Conservation (phyloP, 2,888 invertebrate genomes). For the Acronicta psi region DNA sequence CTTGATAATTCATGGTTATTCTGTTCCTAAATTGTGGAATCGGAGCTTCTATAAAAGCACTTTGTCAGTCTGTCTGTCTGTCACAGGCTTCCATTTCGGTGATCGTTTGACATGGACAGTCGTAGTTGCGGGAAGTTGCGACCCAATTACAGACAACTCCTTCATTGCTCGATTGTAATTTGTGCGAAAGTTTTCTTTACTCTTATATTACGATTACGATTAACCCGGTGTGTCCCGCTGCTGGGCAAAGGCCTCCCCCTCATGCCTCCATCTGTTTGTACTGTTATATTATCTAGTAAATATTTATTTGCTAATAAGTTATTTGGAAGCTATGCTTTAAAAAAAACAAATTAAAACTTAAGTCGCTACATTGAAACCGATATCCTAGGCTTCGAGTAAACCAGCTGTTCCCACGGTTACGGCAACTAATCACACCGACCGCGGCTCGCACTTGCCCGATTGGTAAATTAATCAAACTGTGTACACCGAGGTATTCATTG, state of each 20-base stretch:
- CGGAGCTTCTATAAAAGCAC: conserved; percentile 1
- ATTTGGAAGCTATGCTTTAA: too few relatives aligned
- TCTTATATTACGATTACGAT: too few relatives aligned
- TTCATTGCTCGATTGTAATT: conserved; percentile 1
- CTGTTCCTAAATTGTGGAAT: conserved; percentile 8
- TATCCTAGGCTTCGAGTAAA: background rate
- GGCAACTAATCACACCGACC: background rate
- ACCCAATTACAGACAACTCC: conserved; percentile 24
- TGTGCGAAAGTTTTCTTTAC: background rate
- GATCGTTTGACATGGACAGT: conserved; percentile 20
- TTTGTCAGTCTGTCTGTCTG: conserved; percentile 13
- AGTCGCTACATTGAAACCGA: too few relatives aligned
- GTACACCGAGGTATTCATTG: conserved; percentile 9
- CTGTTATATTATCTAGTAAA: too few relatives aligned
- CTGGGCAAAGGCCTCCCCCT: too few relatives aligned
- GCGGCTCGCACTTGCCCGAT: conserved; percentile 1
- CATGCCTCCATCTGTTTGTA: too few relatives aligned
- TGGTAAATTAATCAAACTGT: conserved; percentile 1
- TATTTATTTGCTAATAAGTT: too few relatives aligned
- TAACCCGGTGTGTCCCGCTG: too few relatives aligned
- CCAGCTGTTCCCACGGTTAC: conserved; percentile 1
- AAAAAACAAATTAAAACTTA: too few relatives aligned
- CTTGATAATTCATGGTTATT: conserved; percentile 4
- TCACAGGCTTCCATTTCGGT: conserved; percentile 24
- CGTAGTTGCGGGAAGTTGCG: conserved; percentile 16